Evolutionary conservation across 2,113 vertebrate species (phyloP).

Genomic region (Gallinago jamesoni): DNA sequence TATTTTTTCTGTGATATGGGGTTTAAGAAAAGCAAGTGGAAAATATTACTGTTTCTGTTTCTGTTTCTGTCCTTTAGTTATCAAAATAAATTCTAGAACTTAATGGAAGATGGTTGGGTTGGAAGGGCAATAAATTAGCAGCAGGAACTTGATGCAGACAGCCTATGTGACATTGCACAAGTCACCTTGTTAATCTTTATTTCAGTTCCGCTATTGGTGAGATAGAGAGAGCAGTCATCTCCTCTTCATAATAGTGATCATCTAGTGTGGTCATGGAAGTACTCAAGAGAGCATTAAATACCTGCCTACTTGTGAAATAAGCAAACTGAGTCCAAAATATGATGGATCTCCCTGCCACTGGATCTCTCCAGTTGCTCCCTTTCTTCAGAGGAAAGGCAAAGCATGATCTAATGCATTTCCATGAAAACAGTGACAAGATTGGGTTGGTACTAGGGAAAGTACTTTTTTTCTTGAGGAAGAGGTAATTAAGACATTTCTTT

Average conservation of each 20-base stretch:
- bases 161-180: neutral
- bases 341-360: accelerated
- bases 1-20: neutral
- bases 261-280: accelerated
- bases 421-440: neutral
- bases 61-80: neutral
- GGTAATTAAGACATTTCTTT: neutral
- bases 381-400: neutral
- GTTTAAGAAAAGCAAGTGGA: neutral
- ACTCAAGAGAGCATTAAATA: neutral
- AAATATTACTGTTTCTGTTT: neutral
- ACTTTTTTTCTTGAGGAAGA: neutral
- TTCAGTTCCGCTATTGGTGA: neutral
- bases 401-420: neutral
- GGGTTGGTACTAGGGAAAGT: neutral
- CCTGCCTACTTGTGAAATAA: neutral
- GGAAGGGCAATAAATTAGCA: neutral
- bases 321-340: neutral
- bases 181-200: neutral
- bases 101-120: neutral
- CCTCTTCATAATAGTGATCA: neutral
- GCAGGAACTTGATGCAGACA: neutral
- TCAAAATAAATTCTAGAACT: neutral
- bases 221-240: neutral
- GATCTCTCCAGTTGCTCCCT: neutral